These are phyloP conservation scores for Aptenodytes forsteri DNA, from an alignment of 2,113 vertebrate genomes.

Conservation along the genomic window DNA sequence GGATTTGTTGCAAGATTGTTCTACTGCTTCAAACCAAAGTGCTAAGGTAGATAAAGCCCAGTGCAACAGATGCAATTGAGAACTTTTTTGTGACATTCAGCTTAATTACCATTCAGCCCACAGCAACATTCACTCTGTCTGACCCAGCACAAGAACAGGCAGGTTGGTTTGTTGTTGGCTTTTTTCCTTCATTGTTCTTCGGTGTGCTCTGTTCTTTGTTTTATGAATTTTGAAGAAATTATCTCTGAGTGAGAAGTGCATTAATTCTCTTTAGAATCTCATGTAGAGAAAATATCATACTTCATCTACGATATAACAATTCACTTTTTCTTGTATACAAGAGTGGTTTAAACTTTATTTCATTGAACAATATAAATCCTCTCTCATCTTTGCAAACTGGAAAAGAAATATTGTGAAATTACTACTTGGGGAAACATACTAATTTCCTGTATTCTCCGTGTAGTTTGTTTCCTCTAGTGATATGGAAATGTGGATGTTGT, in stretches of 20 bases:
- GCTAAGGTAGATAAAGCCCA: not conserved
- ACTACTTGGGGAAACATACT: conserved; percentile 13
- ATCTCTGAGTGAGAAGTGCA: not conserved
- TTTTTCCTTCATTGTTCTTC: not conserved
- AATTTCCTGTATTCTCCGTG: not conserved
- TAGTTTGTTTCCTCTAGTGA: not conserved
- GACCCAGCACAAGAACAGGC: not conserved
- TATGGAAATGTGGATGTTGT: not conserved
- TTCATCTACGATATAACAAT: not conserved
- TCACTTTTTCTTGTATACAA: not conserved
- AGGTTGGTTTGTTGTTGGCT: no score
- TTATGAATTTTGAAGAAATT: not conserved
- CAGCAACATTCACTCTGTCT: not conserved
- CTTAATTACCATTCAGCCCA: not conserved
- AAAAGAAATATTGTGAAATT: conserved; percentile 26
- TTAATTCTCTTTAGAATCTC: not conserved
- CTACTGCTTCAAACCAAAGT: not conserved
- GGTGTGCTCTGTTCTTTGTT: not conserved
- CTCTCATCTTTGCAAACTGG: not conserved
- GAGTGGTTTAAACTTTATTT: conserved; percentile 24
- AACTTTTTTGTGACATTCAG: not conserved
- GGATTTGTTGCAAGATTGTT: not conserved
- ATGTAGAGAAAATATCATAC: not conserved
- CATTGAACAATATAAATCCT: not conserved
- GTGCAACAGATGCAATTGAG: not conserved